phyloP scores from a whole-genome alignment of 2,888 invertebrate genomes.

The Drosophila kanekoi region DNA sequence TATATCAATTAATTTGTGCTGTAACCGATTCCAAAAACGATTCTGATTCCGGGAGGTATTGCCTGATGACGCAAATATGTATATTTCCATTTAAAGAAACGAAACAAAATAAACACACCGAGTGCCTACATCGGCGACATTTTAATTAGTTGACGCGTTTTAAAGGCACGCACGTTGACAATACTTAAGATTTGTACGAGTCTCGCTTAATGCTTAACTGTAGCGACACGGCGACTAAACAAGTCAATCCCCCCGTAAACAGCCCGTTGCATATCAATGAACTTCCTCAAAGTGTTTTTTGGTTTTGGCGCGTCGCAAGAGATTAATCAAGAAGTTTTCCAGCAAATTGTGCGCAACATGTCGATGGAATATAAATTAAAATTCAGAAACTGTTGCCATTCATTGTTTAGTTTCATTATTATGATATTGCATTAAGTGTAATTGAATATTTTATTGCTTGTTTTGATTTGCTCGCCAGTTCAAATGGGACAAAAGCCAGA shows the following conservation, averaged over 20 bases:
- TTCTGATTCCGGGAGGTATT: constrained; percentile 15
- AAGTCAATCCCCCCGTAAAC: constrained; percentile 36
- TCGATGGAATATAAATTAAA: constrained; percentile 32
- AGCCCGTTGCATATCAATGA: constrained; percentile 61
- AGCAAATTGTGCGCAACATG: constrained; percentile 59
- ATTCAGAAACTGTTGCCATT: constrained; percentile 35
- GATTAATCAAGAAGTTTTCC: constrained; percentile 40
- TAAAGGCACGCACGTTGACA: constrained; percentile 56
- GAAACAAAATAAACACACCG: constrained; percentile 23
- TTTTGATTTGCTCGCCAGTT: constrained; percentile 20
- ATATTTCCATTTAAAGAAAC: constrained; percentile 16
- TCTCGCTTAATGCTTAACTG: constrained; percentile 41
- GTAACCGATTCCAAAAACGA: background rate
- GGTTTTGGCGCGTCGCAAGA: too few relatives aligned
- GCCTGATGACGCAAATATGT: constrained; percentile 17
- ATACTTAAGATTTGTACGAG: constrained; percentile 12
- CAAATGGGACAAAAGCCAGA: constrained; percentile 33
- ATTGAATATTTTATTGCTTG: constrained; percentile 34
- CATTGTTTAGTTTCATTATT: constrained; percentile 14
- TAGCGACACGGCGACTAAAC: constrained; percentile 40
- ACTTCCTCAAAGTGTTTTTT: constrained; percentile 72
- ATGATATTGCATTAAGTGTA: constrained; percentile 25
- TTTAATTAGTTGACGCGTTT: constrained; percentile 37
- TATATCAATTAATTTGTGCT: constrained; percentile 6
- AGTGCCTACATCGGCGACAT: constrained; percentile 35